A percentile compares a stretch with the other conserved stretches of the same genome.
Conservation (phyloP, 2,797 vertebrate species). For the Microhierax caerulescens region DNA sequence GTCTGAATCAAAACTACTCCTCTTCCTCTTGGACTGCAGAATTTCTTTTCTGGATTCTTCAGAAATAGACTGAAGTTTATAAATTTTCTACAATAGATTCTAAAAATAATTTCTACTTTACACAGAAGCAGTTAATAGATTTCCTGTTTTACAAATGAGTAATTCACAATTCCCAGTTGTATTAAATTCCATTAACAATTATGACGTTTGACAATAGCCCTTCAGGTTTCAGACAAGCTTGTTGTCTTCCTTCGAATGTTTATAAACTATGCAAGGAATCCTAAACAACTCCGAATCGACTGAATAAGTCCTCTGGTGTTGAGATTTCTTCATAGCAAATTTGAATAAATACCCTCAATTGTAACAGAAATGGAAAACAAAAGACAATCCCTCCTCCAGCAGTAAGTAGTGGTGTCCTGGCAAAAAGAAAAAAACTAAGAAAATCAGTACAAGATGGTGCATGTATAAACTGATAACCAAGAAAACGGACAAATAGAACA, state of each 20-base stretch:
- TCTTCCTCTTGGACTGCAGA: background rate
- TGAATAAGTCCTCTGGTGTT: background rate
- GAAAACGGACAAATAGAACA: background rate
- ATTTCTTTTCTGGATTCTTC: background rate
- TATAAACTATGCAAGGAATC: background rate
- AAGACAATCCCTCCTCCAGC: background rate
- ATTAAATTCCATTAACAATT: background rate
- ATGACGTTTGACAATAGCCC: background rate
- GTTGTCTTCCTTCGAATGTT: background rate
- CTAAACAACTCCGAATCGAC: background rate
- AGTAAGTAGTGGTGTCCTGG: background rate
- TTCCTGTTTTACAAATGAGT: conserved; percentile 20
- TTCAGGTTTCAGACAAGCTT: background rate
- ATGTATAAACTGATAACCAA: background rate
- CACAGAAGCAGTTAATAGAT: background rate
- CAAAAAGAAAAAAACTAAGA: no score
- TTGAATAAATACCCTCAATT: background rate
- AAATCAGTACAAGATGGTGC: background rate
- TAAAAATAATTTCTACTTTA: conserved; percentile 35
- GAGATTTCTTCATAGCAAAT: background rate
- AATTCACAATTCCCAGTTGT: background rate
- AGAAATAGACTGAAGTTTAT: background rate
- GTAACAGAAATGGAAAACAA: background rate
- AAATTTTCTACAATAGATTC: background rate
- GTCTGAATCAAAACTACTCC: background rate